Evolutionary conservation across 2,888 invertebrate species (phyloP).

Genomic region (Drosophila neotestacea): DNA sequence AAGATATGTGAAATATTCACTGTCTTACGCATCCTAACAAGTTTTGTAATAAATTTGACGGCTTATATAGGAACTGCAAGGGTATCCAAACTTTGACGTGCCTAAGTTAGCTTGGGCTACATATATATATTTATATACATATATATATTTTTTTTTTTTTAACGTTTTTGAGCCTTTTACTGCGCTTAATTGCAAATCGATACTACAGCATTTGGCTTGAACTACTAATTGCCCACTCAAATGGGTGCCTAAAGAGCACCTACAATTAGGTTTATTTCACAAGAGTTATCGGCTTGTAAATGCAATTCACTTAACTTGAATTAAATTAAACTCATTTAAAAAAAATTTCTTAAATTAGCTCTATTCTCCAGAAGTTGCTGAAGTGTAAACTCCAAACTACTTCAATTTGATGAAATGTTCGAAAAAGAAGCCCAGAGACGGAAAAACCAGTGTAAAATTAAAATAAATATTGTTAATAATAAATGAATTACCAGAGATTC

Average conservation of each 20-base stretch:
- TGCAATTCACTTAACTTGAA: slow-evolving; percentile 17
- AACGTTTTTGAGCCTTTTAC: slow-evolving; percentile 29
- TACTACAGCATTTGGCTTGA: slow-evolving; percentile 48
- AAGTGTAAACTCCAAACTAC: not conserved
- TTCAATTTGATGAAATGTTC: no score
- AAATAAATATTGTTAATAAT: slow-evolving; percentile 11
- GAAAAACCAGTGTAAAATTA: not conserved
- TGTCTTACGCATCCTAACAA: no score
- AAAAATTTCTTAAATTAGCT: slow-evolving; percentile 1
- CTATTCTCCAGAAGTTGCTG: not conserved
- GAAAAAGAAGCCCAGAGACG: no score
- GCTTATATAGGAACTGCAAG: no score
- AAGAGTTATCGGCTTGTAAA: slow-evolving; percentile 15
- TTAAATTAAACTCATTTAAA: slow-evolving; percentile 23
- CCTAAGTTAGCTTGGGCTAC: no score
- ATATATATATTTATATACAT: no score
- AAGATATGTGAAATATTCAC: no score
- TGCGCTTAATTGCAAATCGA: slow-evolving; percentile 73
- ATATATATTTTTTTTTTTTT: slow-evolving; percentile 30
- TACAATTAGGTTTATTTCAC: slow-evolving; percentile 40
- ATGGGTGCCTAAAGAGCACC: slow-evolving; percentile 20
- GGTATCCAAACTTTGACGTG: no score
- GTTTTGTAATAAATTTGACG: no score
- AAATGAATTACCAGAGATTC: slow-evolving; percentile 1
- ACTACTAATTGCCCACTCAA: slow-evolving; percentile 64